Base-by-base conservation (phyloP, 2,797 vertebrate species). In the Otolemur crassicaudatus region DNA sequence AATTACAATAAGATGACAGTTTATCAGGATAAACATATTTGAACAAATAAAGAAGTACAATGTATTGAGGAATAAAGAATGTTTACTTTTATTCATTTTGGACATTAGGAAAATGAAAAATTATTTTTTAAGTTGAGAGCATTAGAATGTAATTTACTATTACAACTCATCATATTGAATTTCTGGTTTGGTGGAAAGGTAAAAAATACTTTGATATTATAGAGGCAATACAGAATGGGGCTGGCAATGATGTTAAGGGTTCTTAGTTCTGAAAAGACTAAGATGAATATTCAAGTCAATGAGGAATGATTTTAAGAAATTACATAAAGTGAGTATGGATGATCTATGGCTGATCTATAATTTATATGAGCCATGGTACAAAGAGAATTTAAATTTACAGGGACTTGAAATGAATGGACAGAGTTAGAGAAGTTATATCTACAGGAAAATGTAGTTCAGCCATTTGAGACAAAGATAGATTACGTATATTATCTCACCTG, bases 281-380 rank as follows among this genome's bases (percentile, higher is more conserved):
- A 17, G 14, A 34, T 23, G 3, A 49, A 70, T 61, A 61, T 77
- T 46, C 20, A 69, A n/a, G 27, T 63, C 37, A 37, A 14, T 79
- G 49, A 87, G 20, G 11, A 93, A 79, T 69, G 5, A 77, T 83
- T 73, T 56, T 65, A 77, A 77, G 75, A 73, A 92, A 94, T 83
- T 82, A 20, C 1, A 60, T 34, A 37, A 77, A 73, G 14, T n/a
- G 46, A 79, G 16, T 16, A 12, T n/a, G 10, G 53, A 5, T 23
- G 27, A 60, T 60, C 22, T 82, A 3, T 61, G 10, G 1, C 67
- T 92, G 29, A 43, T 82, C 40, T 67, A 31, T 25, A 87, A 3
- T 43, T 65, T 73, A 29, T 82, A 60, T 10, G 6, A 86, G 11
- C 53, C 56, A 27, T 10, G 17, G 34, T 12, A 29, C 19, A 86